These are phyloP conservation scores for Nyctereutes procyonoides DNA, from an alignment of 2,113 vertebrate genomes.

Conservation along the genomic window DNA sequence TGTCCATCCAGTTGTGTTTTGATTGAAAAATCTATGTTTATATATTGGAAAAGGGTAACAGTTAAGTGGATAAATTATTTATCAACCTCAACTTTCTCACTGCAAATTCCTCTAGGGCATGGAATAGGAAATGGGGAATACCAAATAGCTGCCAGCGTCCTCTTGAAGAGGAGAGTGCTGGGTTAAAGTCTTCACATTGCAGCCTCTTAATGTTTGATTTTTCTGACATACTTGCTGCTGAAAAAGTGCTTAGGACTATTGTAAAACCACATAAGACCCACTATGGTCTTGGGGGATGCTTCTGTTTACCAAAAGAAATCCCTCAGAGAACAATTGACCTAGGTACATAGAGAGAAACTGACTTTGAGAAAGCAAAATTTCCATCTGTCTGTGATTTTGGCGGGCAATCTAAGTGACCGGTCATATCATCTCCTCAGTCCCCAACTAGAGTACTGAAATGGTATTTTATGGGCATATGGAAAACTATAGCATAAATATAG, in stretches of 20 bases:
- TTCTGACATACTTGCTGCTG: conserved; percentile 43
- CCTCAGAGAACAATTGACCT: neutral
- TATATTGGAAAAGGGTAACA: neutral
- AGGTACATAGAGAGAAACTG: neutral
- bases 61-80: neutral
- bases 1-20: conserved; percentile 5
- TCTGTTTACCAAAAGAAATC: conserved; percentile 15
- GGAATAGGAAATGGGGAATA: neutral
- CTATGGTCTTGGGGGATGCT: conserved; percentile 37
- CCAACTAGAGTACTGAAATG: neutral
- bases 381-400: neutral
- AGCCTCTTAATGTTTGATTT: conserved; percentile 52
- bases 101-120: neutral
- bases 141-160: neutral
- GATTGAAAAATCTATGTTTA: conserved; percentile 10
- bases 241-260: conserved; percentile 57
- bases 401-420: neutral
- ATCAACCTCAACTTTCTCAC: neutral
- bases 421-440: neutral
- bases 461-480: neutral
- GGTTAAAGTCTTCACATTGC: neutral
- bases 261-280: conserved; percentile 61
- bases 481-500: neutral
- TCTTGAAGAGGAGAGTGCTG: neutral
- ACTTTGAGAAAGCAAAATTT: neutral